Conservation (phyloP, 1,140 invertebrate genomes). For the Drosophila nasuta region DNA sequence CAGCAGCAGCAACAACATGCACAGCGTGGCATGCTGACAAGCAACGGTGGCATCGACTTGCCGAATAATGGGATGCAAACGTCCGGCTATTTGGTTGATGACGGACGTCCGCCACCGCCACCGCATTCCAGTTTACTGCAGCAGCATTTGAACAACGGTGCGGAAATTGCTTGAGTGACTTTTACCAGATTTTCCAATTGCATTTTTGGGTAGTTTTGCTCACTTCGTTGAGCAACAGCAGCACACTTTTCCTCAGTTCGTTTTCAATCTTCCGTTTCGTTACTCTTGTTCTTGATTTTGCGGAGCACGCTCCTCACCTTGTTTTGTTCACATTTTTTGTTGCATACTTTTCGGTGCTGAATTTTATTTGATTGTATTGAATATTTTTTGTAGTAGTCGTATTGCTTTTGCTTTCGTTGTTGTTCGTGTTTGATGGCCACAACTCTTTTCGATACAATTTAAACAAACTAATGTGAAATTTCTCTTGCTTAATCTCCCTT, state of each 20-base stretch:
- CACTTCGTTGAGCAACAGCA: constrained; percentile 19
- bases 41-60: constrained; percentile 78
- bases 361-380: not conserved
- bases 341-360: constrained; percentile 30
- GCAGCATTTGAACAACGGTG: constrained; percentile 86
- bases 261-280: not conserved
- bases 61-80: constrained; percentile 46
- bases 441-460: constrained; percentile 8
- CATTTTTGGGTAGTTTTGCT: constrained; percentile 36
- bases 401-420: constrained; percentile 18
- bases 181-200: constrained; percentile 31
- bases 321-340: constrained; percentile 7
- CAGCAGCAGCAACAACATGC: constrained; percentile 56
- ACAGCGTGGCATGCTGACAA: constrained; percentile 57
- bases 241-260: not conserved
- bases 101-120: constrained; percentile 88
- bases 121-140: constrained; percentile 92
- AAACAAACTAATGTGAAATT: constrained; percentile 63
- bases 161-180: constrained; percentile 51
- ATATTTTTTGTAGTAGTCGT: not conserved
- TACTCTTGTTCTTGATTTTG: not conserved
- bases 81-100: constrained; percentile 85
- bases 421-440: constrained; percentile 37
- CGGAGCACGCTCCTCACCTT: not conserved
- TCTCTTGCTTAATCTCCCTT: constrained; percentile 63